phyloP scores from a whole-genome alignment of 2,888 invertebrate genomes.

The Cremastinae sp. region DNA sequence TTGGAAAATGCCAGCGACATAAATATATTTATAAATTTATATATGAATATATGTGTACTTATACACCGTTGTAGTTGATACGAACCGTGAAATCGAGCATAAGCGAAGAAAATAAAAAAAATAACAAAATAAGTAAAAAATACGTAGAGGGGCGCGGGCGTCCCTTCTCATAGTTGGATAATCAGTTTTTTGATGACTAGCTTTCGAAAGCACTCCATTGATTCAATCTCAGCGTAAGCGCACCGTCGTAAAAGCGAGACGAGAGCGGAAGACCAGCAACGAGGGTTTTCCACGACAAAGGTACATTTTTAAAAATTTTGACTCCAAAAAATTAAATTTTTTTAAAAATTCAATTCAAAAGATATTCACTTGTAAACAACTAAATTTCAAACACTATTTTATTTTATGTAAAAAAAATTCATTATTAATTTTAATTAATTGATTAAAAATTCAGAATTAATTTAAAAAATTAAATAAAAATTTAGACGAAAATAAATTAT shows the following conservation, averaged over 20 bases:
- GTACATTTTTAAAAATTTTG: background rate
- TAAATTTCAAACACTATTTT: too few species aligned
- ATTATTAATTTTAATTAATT: background rate
- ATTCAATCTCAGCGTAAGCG: conserved; percentile 53
- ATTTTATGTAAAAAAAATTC: too few species aligned
- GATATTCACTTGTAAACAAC: too few species aligned
- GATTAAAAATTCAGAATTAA: too few species aligned
- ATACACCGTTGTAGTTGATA: conserved; percentile 29
- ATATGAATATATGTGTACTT: conserved; percentile 27
- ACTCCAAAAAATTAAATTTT: too few species aligned
- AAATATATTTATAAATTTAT: conserved; percentile 10
- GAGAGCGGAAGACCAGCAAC: conserved; percentile 20
- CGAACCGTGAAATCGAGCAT: conserved; percentile 18
- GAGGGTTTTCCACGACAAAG: conserved; percentile 38
- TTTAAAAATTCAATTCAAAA: too few species aligned
- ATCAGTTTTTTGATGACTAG: conserved; percentile 45
- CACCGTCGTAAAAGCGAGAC: conserved; percentile 45
- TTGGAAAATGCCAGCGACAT: conserved; percentile 20
- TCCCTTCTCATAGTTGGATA: conserved; percentile 53
- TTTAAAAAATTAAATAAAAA: too few species aligned
- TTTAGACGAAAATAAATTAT: background rate
- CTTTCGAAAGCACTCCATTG: conserved; percentile 56
- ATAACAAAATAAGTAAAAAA: background rate
- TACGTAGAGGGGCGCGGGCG: conserved; percentile 65
- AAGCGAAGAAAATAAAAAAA: conserved; percentile 2